Conservation (phyloP, 2,113 vertebrate species). For the Nycticebus coucang region DNA sequence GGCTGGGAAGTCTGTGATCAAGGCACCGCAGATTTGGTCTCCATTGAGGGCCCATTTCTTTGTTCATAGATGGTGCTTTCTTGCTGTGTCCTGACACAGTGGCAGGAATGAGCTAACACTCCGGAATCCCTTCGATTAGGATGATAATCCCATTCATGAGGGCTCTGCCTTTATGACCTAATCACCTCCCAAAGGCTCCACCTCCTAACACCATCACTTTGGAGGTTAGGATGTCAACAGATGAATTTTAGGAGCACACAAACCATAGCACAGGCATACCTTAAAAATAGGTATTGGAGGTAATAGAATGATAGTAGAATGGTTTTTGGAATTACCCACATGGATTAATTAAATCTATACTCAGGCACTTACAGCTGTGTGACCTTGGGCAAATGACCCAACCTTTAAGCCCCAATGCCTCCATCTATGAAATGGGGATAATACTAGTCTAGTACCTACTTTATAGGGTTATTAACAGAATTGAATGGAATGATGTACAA, state of each 20-base stretch:
- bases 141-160: background rate
- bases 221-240: background rate
- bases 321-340: background rate
- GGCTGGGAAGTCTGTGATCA: background rate
- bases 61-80: background rate
- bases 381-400: background rate
- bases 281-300: background rate
- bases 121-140: background rate
- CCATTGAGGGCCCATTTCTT: background rate
- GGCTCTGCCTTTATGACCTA: background rate
- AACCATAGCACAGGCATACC: background rate
- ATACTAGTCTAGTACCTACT: background rate
- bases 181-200: background rate
- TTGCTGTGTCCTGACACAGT: background rate
- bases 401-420: background rate
- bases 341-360: slow-evolving; percentile 2
- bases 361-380: background rate
- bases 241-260: background rate
- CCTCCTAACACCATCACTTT: background rate
- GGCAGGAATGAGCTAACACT: background rate
- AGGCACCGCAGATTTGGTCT: background rate
- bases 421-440: background rate
- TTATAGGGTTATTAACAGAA: background rate
- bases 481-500: background rate
- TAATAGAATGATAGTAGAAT: background rate